These are phyloP conservation scores for Odocoileus hemionus DNA, from an alignment of 2,113 vertebrate genomes.

Conservation along the genomic window DNA sequence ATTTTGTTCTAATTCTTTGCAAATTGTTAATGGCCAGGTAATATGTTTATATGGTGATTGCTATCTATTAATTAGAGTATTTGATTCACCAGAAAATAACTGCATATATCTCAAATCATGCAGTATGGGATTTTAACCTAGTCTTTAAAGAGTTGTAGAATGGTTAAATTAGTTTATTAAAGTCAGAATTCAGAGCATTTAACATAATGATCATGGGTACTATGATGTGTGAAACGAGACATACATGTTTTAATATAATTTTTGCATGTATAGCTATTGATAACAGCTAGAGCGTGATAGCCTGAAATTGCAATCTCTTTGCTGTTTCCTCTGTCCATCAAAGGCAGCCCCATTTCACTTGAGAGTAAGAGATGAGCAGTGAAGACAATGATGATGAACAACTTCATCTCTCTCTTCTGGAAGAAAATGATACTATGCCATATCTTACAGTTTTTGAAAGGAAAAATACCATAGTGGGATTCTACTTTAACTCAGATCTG, in stretches of 20 bases:
- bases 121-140: not conserved
- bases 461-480: not conserved
- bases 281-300: not conserved
- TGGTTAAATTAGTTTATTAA: conserved; percentile 30
- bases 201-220: not conserved
- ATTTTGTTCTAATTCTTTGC: not conserved
- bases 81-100: conserved; percentile 6
- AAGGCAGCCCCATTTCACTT: not conserved
- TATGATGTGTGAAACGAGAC: conserved; percentile 2
- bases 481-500: not conserved
- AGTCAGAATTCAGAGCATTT: not conserved
- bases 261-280: not conserved
- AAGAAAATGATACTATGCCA: not conserved
- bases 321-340: not conserved
- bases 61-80: not conserved
- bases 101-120: not conserved
- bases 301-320: not conserved
- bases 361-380: not conserved
- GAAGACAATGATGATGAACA: not conserved
- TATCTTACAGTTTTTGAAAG: not conserved
- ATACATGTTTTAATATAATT: not conserved
- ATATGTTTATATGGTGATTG: not conserved
- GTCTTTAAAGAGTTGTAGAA: not conserved
- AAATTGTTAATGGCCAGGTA: not conserved
- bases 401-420: not conserved